These are phyloP conservation scores for Anas bahamensis DNA, from an alignment of 2,797 vertebrate species.

Conservation along the genomic window DNA sequence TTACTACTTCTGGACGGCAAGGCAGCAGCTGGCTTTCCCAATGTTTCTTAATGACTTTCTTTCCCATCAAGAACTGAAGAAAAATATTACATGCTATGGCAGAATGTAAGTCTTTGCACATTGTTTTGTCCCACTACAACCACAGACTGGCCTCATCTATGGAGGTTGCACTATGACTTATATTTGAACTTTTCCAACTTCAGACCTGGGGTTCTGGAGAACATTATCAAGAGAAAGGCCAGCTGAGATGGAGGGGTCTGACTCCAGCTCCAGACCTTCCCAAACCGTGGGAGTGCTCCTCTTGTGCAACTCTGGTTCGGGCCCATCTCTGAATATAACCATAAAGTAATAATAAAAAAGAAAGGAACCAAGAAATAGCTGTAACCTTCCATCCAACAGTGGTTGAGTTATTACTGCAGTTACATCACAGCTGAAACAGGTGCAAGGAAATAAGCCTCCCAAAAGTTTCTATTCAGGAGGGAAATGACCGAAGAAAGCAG, in stretches of 20 bases:
- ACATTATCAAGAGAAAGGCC: neutral
- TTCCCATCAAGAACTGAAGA: neutral
- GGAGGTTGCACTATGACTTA: neutral
- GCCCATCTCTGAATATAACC: neutral
- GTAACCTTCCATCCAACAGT: conserved; percentile 28
- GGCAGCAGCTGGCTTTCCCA: neutral
- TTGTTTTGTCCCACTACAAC: neutral
- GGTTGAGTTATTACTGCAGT: conserved; percentile 64
- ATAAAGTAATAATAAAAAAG: neutral
- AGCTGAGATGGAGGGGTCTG: neutral
- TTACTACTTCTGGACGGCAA: neutral
- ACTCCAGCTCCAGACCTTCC: neutral
- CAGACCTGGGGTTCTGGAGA: neutral
- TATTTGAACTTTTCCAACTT: neutral
- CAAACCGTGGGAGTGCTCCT: neutral
- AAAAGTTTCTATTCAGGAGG: conserved; percentile 55
- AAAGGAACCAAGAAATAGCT: neutral
- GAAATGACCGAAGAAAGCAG: conserved; percentile 38
- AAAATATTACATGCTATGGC: neutral
- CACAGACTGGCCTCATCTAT: neutral
- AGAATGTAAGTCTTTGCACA: neutral
- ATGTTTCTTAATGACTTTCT: neutral
- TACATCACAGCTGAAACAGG: conserved; percentile 70
- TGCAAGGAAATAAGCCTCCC: conserved; percentile 72
- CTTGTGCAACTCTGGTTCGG: neutral